A percentile compares a stretch with the other conserved stretches of the same genome.
Evolutionary conservation across 1,140 invertebrate species (phyloP).

Genomic region (Drosophila dunni): DNA sequence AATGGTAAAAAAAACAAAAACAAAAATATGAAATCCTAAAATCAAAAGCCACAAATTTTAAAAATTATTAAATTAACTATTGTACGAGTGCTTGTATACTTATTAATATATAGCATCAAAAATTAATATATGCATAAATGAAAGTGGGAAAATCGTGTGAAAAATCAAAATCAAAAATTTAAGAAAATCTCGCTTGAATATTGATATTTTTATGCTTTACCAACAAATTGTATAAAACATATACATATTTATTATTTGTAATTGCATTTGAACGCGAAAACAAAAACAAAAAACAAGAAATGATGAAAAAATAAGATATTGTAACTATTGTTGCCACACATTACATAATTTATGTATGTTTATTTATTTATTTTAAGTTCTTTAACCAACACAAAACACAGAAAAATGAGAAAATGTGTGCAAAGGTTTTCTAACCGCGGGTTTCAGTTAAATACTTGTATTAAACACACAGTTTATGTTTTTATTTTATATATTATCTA

Average conservation of each 20-base stretch:
- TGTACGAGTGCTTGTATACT: constrained; percentile 39
- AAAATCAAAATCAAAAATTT: constrained; percentile 3
- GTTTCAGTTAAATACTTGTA: constrained; percentile 67
- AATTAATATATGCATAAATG: constrained; percentile 7
- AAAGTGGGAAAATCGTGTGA: constrained; percentile 11
- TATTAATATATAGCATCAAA: constrained; percentile 39
- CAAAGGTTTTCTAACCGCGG: constrained; percentile 64
- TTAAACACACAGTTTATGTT: constrained; percentile 67
- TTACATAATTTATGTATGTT: constrained; percentile 80
- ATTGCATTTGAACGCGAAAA: constrained; percentile 75
- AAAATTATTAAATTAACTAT: constrained; percentile 31
- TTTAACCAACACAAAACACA: constrained; percentile 47
- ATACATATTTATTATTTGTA: constrained; percentile 79
- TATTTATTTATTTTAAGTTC: constrained; percentile 77
- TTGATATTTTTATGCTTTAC: constrained; percentile 62
- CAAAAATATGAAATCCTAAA: constrained; percentile 26
- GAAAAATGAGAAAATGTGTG: constrained; percentile 27
- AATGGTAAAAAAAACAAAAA: constrained; percentile 18
- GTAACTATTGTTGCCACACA: constrained; percentile 82
- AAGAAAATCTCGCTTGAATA: constrained; percentile 41
- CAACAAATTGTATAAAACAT: constrained; percentile 65
- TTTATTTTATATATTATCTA: constrained; percentile 42
- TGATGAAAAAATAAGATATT: constrained; percentile 41
- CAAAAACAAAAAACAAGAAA: constrained; percentile 64
- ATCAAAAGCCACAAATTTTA: constrained; percentile 40